Percentiles rank a stretch among this genome's conserved stretches.
These are phyloP conservation scores for Synaphobranchus kaupii DNA, from an alignment of 2,797 vertebrate genomes.

Conservation along the genomic window DNA sequence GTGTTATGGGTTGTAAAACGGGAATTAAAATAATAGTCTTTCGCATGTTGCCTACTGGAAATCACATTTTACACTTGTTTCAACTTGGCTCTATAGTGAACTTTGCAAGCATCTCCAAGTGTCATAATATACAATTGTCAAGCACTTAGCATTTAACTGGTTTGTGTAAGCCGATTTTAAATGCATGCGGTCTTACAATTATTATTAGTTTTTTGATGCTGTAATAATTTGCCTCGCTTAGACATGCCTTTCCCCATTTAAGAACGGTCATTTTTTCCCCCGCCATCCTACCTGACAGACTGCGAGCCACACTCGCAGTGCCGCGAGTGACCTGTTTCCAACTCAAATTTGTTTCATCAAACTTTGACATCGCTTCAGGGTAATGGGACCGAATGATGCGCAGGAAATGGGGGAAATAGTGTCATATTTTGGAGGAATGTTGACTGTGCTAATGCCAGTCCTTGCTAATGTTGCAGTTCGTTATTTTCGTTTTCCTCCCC, in stretches of 20 bases:
- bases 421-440: constrained; percentile 36
- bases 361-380: constrained; percentile 27
- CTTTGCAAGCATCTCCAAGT: not conserved
- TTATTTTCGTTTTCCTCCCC: constrained; percentile 26
- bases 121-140: not conserved
- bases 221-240: not conserved
- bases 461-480: constrained; percentile 34
- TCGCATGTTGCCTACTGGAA: not conserved
- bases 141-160: constrained; percentile 34
- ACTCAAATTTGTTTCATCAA: constrained; percentile 26
- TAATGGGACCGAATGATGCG: constrained; percentile 29
- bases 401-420: constrained; percentile 15
- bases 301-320: not conserved
- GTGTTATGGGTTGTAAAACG: not conserved
- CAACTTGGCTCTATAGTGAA: not conserved
- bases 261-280: not conserved
- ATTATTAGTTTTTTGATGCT: constrained; percentile 5
- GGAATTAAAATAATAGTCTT: constrained; percentile 5
- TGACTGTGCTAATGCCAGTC: constrained; percentile 36
- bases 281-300: not conserved
- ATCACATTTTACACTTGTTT: constrained; percentile 6
- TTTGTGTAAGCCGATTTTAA: constrained; percentile 26
- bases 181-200: constrained; percentile 30
- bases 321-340: constrained; percentile 11
- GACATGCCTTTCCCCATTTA: not conserved